Evolutionary conservation across 2,797 vertebrate genomes (phyloP).

Genomic region (Sorex maritimensis): DNA sequence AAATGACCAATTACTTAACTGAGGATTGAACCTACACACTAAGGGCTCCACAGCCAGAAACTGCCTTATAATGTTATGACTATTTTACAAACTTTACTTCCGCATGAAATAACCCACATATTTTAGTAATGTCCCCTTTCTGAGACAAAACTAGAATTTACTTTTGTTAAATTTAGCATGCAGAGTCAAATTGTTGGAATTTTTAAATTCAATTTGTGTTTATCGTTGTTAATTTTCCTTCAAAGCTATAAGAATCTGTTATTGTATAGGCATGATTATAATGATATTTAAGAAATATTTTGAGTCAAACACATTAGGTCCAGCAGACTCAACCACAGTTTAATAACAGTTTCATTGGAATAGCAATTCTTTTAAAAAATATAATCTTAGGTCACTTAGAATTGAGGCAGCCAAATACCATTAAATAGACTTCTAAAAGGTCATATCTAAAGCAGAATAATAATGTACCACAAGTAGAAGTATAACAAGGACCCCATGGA

Average conservation of each 20-base stretch:
- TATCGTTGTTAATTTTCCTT: neutral
- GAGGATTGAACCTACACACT: neutral
- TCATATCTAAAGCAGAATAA: conserved; percentile 6
- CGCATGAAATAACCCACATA: neutral
- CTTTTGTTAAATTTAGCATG: conserved; percentile 26
- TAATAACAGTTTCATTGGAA: neutral
- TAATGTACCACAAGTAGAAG: neutral
- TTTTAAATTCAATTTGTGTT: neutral
- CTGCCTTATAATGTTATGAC: neutral
- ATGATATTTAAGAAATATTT: neutral
- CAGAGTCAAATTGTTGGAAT: neutral
- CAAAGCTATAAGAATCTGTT: conserved; percentile 1
- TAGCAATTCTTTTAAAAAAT: conserved; percentile 32
- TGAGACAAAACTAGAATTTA: neutral
- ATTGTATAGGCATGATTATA: neutral
- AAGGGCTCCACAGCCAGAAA: neutral
- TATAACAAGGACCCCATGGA: conserved; percentile 21
- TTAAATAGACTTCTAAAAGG: conserved; percentile 38
- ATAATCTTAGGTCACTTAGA: conserved; percentile 54
- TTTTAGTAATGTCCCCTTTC: neutral
- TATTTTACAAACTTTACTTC: neutral
- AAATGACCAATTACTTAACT: neutral
- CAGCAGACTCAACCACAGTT: neutral
- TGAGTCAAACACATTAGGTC: neutral
- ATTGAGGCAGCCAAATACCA: conserved; percentile 58